Conservation (phyloP, 1,140 invertebrate genomes). For the Diplogasteroides magnus region DNA sequence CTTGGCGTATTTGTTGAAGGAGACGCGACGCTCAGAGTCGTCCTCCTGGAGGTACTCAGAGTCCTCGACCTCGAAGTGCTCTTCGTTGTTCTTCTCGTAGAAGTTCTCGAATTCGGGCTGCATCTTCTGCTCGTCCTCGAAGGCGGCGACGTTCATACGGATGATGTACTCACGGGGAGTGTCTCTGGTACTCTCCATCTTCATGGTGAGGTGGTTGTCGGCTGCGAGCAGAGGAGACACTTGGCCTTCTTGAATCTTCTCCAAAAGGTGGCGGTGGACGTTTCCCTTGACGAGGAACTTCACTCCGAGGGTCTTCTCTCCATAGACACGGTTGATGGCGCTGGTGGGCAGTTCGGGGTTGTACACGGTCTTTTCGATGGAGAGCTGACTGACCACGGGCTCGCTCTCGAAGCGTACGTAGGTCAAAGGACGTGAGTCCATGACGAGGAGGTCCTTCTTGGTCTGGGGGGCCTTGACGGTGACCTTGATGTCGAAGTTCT, state of each 20-base stretch:
- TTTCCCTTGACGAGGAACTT: slow-evolving; percentile 13
- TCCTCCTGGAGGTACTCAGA: slow-evolving; percentile 12
- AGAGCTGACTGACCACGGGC: neutral
- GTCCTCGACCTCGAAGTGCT: slow-evolving; percentile 17
- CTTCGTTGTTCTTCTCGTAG: slow-evolving; percentile 13
- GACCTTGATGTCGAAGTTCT: slow-evolving; percentile 31
- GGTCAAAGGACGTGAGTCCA: slow-evolving; percentile 28
- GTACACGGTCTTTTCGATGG: slow-evolving; percentile 1
- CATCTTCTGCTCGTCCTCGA: slow-evolving; percentile 6
- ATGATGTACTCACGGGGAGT: slow-evolving; percentile 1
- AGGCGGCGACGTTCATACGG: neutral
- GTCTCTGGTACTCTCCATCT: slow-evolving; percentile 12
- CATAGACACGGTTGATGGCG: no score
- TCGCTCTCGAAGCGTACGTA: slow-evolving; percentile 29
- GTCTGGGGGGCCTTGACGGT: slow-evolving; percentile 8
- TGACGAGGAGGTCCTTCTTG: slow-evolving; percentile 23
- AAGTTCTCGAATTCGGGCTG: slow-evolving; percentile 9
- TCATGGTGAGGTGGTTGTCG: slow-evolving; percentile 16
- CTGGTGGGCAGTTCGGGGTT: slow-evolving; percentile 28
- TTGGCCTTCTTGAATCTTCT: no score
- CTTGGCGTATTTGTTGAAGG: no score
- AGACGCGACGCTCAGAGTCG: slow-evolving; percentile 15
- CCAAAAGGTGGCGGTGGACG: slow-evolving; percentile 5
- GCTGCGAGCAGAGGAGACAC: slow-evolving; percentile 7
- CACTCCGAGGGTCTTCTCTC: slow-evolving; percentile 33